phyloP scores from a whole-genome alignment of 2,888 invertebrate genomes.

The Rhagonycha lutea region DNA sequence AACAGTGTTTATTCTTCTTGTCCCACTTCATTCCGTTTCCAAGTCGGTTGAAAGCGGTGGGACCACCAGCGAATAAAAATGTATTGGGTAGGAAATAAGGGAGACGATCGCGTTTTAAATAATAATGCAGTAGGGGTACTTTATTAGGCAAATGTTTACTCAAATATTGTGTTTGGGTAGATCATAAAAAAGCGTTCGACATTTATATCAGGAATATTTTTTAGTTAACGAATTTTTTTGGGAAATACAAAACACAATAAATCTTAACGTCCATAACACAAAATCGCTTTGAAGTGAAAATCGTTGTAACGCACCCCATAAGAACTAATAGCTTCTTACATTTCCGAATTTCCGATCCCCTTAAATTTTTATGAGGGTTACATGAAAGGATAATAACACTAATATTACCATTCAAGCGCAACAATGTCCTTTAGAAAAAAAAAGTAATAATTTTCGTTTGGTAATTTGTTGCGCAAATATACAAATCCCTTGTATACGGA shows the following conservation, averaged over 20 bases:
- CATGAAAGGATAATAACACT: conserved; percentile 32
- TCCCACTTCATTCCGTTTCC: no score
- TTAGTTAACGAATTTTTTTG: neutral
- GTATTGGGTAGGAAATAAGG: no score
- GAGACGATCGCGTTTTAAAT: neutral
- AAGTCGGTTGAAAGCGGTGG: no score
- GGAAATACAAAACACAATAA: conserved; percentile 2
- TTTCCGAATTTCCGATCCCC: conserved; percentile 29
- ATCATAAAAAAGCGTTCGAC: neutral
- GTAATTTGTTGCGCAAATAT: conserved; percentile 15
- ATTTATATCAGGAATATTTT: neutral
- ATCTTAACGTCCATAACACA: conserved; percentile 16
- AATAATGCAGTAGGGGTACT: neutral
- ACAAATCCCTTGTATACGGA: conserved; percentile 15
- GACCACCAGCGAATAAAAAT: neutral
- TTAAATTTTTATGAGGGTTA: conserved; percentile 26
- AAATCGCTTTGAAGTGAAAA: conserved; percentile 22
- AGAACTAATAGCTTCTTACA: conserved; percentile 31
- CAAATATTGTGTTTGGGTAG: neutral
- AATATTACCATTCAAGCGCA: conserved; percentile 26
- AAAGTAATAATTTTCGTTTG: conserved; percentile 27
- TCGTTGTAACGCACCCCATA: conserved; percentile 25
- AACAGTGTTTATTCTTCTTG: no score
- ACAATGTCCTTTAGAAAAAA: conserved; percentile 19
- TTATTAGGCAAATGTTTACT: neutral